Base-by-base conservation (phyloP, 2,888 invertebrate species). In the Caenorhabditis wallacei region DNA sequence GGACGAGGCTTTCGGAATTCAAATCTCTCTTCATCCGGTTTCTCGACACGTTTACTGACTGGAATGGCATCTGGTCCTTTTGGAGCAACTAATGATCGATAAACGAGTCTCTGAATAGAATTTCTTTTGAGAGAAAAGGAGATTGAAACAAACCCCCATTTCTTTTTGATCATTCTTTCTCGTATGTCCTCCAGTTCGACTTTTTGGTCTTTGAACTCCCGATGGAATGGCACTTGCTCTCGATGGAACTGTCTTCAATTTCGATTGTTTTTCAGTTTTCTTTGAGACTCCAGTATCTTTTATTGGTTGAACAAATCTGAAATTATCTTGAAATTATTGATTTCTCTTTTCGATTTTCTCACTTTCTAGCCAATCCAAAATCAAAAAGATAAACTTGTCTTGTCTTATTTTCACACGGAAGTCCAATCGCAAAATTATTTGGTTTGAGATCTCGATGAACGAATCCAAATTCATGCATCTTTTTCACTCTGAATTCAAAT, bases 381-480 rank as follows among this genome's bases (percentile, higher is more conserved):
- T 80, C 80, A 10, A 80, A 80, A 10, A 80, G 54, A 51, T 53
- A 26, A 11, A 80, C 48, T 53, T 61, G 53, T 18, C 80, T 37
- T 4, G 54, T 40, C 5, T 37, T 20, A 10, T 48, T 18, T 16
- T 53, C 53, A 2, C 43, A 26, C 1, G 22, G 40, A n/a, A 30
- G 0, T 4, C 72, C 80, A 20, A 80, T 66, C 3, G 72, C 80
- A n/a, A 87, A 87, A 54, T 85, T 87, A 16, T 64, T 68, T 11
- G 87, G 82, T 40, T 84, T 84, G 22, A 87, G 75, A 54, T 87
- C 87, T 18, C 87, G 40, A 48, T 87, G 87, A 7, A 87, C 64
- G 63, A 84, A 87, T 22, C 87, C 87, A 22, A 37, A 20, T 43
- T 87, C 84, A 48, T 87, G 87, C 13, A 87, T 48, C 22, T 83